Evolutionary conservation across 1,140 invertebrate species (phyloP), one percentile per base, ranked within the genome.

Genomic region (Drosophila ohnishii): DNA sequence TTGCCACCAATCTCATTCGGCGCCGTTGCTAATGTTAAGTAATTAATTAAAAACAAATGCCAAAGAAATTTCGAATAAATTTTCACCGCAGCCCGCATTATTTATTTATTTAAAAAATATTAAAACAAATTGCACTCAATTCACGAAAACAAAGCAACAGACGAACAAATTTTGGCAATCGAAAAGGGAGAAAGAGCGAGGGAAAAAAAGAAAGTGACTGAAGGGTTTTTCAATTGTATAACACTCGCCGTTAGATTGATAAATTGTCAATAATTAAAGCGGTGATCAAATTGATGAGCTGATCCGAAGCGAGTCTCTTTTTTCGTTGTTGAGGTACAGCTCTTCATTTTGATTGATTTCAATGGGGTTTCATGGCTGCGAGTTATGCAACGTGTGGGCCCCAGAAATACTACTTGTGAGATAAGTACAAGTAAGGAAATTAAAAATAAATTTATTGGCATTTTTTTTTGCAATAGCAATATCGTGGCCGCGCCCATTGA

Each of bases 211-310:
- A 65, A 61, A 76, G 73, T 67, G 55, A 69, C 74, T 76, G 73
- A 76, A 77, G 64, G 57, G 63, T 56, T 77, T 77, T 77, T 77
- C 75, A 77, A 77, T 77, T 77, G 75, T 77, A 77, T 77, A 77
- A 77, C 75, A 62, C 75, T 77, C 66, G 57, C 75, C 75, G 75
- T 76, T 76, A 76, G 56, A 77, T 77, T 77, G 75, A 77, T 77
- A 77, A 77, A 77, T 77, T 77, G 75, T 77, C 74, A 77, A 77
- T 77, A 77, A 77, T 77, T 77, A 77, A 77, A 64, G 55, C 51
- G 63, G 44, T 47, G 25, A 71, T 69, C 47, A 51, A 75, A 75
- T 55, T 71, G 69, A 72, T 72, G 69, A 72, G 69, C 69, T 59
- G 60, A 75, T 65, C 71, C 44, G 35, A 45, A 55, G 60, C 60